Base-by-base conservation (phyloP, 2,113 vertebrate genomes). In the Pterocles gutturalis region DNA sequence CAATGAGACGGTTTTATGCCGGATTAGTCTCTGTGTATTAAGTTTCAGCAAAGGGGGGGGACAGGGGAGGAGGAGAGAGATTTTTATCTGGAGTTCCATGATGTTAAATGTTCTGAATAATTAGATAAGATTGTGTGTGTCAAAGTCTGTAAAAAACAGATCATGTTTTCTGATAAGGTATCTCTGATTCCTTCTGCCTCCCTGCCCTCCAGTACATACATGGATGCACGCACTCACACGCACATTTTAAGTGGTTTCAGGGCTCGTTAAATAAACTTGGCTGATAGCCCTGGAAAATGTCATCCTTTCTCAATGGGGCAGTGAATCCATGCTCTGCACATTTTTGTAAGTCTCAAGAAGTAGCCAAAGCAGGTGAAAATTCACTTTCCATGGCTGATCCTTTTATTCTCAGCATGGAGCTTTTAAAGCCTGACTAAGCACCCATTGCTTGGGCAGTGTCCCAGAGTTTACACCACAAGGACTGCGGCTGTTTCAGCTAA, bases 31-130 rank as follows among this genome's bases (percentile, higher is more conserved):
- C 76, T 6, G 34, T 10, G 82, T 96, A 97, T 97, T 81, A 87
- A 65, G 91, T 98, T 98, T 97, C 96, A 95, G 76, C 19, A 29
- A 90, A 48, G 60, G 77, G 53, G 66, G 88, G 66, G 88, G 66
- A 78, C 17, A 71, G 54, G 34, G 83, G 38, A 85, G 58, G 34
- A 83, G 83, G 77, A 41, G 84, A 90, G 70, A 90, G 89, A 93
- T 95, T 91, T 85, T 90, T 87, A 89, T 97, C 93, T 85, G 69
- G 69, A 83, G 78, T 78, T 86, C 79, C 85, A 87, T 81, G 93
- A 89, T 96, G 92, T 83, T 93, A 80, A 94, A 83, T 90, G 49
- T 89, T 96, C 69, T 92, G 65, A 87, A 82, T 71, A 93, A 89
- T 95, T 81, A 91, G 80, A 82, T 93, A 92, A 92, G 75, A 90